Evolutionary conservation across 2,113 vertebrate genomes (phyloP).

Genomic region (Scalopus aquaticus): DNA sequence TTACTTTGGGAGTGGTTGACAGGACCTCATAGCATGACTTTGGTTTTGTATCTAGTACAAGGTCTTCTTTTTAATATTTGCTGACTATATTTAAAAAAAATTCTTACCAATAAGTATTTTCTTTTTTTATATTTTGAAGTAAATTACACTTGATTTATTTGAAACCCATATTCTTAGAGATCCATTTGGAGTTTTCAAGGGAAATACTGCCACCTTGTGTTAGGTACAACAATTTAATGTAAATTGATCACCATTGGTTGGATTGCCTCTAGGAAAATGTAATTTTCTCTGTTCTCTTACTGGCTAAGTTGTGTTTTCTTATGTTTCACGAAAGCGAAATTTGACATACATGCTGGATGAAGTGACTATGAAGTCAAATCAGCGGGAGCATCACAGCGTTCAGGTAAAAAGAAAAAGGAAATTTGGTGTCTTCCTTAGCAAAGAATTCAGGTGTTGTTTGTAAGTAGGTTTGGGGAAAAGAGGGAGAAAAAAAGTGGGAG

Average conservation of each 20-base stretch:
- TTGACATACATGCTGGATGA: conserved; percentile 78
- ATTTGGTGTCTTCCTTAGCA: neutral
- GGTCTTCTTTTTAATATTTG: neutral
- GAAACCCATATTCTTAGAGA: neutral
- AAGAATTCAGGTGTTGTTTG: neutral
- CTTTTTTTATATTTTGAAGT: conserved; percentile 32
- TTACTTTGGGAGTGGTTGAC: conserved; percentile 10
- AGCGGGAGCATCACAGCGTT: conserved; percentile 73
- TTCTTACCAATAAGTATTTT: conserved; percentile 8
- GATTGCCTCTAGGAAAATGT: neutral
- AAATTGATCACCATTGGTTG: neutral
- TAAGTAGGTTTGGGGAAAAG: neutral
- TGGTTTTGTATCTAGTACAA: neutral
- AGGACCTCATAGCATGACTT: neutral
- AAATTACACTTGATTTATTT: conserved; percentile 8
- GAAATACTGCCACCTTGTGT: conserved; percentile 54
- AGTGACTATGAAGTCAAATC: conserved; percentile 60
- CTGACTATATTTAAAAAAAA: conserved; percentile 7
- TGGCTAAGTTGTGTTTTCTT: conserved; percentile 43
- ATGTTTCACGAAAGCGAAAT: conserved; percentile 73
- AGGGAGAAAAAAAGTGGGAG: neutral
- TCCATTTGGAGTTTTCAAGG: conserved; percentile 2
- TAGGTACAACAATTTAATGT: neutral
- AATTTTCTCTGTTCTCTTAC: neutral
- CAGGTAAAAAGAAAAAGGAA: conserved; percentile 79